Evolutionary conservation across 1,140 invertebrate genomes (phyloP).

Genomic region (Ceratoteleas bidentatus): DNA sequence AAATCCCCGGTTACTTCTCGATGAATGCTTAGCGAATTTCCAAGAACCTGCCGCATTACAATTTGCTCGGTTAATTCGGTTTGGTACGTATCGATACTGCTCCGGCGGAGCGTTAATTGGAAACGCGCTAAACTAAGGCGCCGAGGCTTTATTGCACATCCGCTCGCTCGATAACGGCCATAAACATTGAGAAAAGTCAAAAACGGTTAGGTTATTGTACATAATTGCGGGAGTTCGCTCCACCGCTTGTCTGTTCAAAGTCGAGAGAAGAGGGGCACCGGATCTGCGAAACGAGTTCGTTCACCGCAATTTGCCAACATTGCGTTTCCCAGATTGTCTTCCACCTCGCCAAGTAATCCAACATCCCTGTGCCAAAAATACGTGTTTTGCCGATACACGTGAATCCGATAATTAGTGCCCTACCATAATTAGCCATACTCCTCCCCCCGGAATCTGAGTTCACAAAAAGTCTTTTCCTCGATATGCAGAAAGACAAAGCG

Average conservation of each 20-base stretch:
- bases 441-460: neutral
- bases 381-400: too few relatives aligned
- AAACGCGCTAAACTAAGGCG: slow-evolving; percentile 33
- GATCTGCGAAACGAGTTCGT: slow-evolving; percentile 1
- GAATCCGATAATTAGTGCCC: neutral
- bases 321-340: too few relatives aligned
- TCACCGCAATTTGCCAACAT: neutral
- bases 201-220: slow-evolving; percentile 14
- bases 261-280: too few relatives aligned
- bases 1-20: slow-evolving; percentile 35
- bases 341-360: too few relatives aligned
- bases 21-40: slow-evolving; percentile 48
- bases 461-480: neutral
- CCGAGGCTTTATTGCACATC: slow-evolving; percentile 31
- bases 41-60: slow-evolving; percentile 36
- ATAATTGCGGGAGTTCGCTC: neutral
- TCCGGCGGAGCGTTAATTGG: slow-evolving; percentile 39
- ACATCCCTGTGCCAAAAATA: too few relatives aligned
- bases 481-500: neutral
- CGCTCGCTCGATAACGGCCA: slow-evolving; percentile 10
- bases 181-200: slow-evolving; percentile 32
- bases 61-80: slow-evolving; percentile 46
- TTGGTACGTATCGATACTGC: slow-evolving; percentile 27
- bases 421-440: neutral
- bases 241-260: too few relatives aligned